These are phyloP conservation scores for Philopotamus ludificatus DNA, from an alignment of 1,140 invertebrate genomes.

Conservation along the genomic window DNA sequence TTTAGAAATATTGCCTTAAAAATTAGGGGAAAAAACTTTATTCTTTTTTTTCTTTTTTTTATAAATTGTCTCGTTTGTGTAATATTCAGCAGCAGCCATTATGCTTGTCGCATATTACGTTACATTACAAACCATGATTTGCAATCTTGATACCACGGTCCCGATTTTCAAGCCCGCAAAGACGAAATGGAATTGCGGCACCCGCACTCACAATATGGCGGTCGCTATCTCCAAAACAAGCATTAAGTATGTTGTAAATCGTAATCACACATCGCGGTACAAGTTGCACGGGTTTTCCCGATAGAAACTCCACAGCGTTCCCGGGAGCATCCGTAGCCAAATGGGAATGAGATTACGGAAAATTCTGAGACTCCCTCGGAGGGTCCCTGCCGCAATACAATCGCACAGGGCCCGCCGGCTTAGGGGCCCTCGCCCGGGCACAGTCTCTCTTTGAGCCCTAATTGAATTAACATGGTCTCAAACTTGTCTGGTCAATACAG, in stretches of 20 bases:
- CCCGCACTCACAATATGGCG: too few species aligned
- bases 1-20: too few species aligned
- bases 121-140: not conserved
- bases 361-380: conserved; percentile 1
- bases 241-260: not conserved
- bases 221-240: not conserved
- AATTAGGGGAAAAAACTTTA: too few species aligned
- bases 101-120: not conserved
- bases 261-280: not conserved
- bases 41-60: not conserved
- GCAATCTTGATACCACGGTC: not conserved
- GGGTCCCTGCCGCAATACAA: conserved; percentile 1
- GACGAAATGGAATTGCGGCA: not conserved
- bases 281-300: not conserved
- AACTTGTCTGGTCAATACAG: conserved; percentile 15
- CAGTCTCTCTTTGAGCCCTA: not conserved
- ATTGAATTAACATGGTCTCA: conserved; percentile 6
- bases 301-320: not conserved
- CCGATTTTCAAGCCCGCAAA: not conserved
- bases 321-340: not conserved
- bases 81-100: not conserved
- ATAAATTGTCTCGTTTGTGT: not conserved
- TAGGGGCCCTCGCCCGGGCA: not conserved
- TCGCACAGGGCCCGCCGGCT: not conserved
- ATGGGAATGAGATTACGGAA: conserved; percentile 9